Base-by-base conservation (phyloP, 2,113 vertebrate genomes). In the Myotis davidii region DNA sequence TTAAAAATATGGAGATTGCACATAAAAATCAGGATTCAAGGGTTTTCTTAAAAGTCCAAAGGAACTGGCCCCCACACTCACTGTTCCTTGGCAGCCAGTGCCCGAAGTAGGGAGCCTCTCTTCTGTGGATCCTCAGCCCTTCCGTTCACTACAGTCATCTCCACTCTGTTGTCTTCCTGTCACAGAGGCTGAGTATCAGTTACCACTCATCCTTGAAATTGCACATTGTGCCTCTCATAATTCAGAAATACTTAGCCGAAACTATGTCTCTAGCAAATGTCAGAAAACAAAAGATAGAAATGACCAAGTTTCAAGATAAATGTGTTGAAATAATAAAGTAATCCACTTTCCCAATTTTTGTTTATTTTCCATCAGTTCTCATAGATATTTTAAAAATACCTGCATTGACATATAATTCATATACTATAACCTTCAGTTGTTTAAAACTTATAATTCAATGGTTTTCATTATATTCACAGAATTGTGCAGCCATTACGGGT, bases 281-380 rank as follows among this genome's bases (percentile, higher is more conserved):
- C 5, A 92, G 65, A 52, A 64, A 90, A 56, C 17, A 79, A 72
- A 94, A 59, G 50, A 4, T 42, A 27, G 11, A 79, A 29, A 82
- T 12, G 13, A 5, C 34, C 70, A 25, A 72, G 52, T 93, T 95
- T 89, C 27, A 88, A 56, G 73, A 27, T 91, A 69, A 96, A 59
- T 91, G 1, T 82, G 16, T 91, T 78, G 0, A 34, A 77, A 32
- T 86, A 69, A 9, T 67, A 32, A 90, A 85, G 32, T 59, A 10
- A 27, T 54, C 74, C 32, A 48, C 1, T 88, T 83, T 17, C 67
- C 29, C 56, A 14, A 64, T 39, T 76, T 89, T 29, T 73, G 25
- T 64, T 45, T 70, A n/a, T 67, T 93, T 94, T 87, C 70, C 12
- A 0, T 23, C 48, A 77, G 29, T 5, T 65, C 67, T 93, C 72